Evolutionary conservation across 2,888 invertebrate genomes (phyloP), one percentile per base, ranked within the genome.

Genomic region (Hydropsyche betteni): DNA sequence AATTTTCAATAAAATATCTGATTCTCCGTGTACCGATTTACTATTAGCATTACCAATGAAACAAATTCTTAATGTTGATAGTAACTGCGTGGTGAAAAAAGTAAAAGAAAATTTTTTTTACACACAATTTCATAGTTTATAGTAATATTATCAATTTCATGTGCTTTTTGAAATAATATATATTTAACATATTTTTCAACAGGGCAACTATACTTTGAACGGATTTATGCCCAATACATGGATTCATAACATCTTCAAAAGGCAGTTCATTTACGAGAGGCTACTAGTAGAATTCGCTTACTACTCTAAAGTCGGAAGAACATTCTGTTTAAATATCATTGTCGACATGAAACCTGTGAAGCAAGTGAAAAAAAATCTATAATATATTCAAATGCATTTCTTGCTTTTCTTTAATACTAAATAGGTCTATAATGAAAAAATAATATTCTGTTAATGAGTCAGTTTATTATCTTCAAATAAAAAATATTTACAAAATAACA

Each of bases 151-250:
- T 14, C 2, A n/a, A 55, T 55, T 55, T n/a, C 4, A 55, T 55
- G 4, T 55, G 12, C 3, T n/a, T 55, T 7, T 55, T 14, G 6
- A 55, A 14, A 55, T 55, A n/a, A n/a, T n/a, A n/a, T n/a, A 14
- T 55, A 55, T 14, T 14, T 14, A n/a, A 24, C 14, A n/a, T 14
- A 55, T 55, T 14, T 69, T 33, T 3, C 69, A 69, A 10, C 61
- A 75, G 75, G 75, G 75, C n/a, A 69, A 75, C 68, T 75, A 75
- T 34, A 69, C 69, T 2, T 16, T 75, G 2, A 36, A 75, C 14
- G 10, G 44, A 3, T 61, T 75, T 10, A 50, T 58, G 8, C 33
- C 70, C 7, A 33, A 69, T 10, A 24, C 24, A 10, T 44, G 69
- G 33, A 51, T 14, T 12, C 75, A 70, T n/a, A 4, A 33, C 6